Evolutionary conservation across 2,888 invertebrate genomes (phyloP).

Genomic region (Itoplectis maculator): DNA sequence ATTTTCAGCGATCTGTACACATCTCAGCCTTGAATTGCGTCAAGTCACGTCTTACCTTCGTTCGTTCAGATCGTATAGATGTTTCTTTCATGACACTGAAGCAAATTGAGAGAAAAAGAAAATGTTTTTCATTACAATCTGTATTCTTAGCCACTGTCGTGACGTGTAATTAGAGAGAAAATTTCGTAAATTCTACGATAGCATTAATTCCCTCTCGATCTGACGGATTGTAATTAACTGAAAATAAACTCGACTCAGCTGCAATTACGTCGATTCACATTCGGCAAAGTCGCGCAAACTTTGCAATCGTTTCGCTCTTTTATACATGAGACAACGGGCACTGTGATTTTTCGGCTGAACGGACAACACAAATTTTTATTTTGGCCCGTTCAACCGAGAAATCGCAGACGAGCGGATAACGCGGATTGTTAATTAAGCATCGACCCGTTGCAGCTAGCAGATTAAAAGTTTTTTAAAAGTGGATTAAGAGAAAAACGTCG

Average conservation of each 20-base stretch:
- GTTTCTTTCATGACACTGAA: not conserved
- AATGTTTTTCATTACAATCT: not conserved
- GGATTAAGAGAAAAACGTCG: too few species aligned
- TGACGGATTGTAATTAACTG: not conserved
- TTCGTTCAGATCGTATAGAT: not conserved
- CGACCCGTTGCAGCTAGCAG: too few species aligned
- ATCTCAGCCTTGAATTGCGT: constrained; percentile 12
- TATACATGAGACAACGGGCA: too few species aligned
- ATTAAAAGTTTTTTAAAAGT: too few species aligned
- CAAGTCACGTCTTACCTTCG: constrained; percentile 1
- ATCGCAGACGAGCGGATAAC: too few species aligned
- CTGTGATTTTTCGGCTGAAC: too few species aligned
- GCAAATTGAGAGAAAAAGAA: not conserved
- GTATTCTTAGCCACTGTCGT: not conserved
- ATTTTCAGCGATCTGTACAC: constrained; percentile 24
- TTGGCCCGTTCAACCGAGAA: too few species aligned
- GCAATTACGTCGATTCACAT: not conserved
- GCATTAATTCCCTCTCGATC: not conserved
- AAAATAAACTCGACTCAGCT: not conserved
- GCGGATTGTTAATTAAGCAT: too few species aligned
- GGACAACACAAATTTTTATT: too few species aligned
- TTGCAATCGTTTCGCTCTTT: too few species aligned
- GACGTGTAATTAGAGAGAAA: not conserved
- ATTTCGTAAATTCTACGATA: not conserved
- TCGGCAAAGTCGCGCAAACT: not conserved